Evolutionary conservation across 2,113 vertebrate genomes (phyloP).

Genomic region (Leptobrachium leishanense): DNA sequence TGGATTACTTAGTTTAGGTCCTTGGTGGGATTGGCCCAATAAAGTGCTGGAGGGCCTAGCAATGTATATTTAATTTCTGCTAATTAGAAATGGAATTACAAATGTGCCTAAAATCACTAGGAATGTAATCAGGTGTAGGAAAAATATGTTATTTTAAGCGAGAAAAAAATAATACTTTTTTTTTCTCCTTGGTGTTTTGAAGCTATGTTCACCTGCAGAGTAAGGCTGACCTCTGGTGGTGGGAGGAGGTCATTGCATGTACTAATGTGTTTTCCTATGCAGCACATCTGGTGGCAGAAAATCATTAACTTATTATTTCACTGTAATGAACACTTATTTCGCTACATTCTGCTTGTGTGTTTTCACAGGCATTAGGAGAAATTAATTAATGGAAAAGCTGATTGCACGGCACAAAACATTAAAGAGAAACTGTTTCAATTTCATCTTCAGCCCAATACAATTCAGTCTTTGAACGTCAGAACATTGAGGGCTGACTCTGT

Average conservation of each 20-base stretch:
- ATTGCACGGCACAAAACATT: constrained; percentile 9
- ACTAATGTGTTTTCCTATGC: not conserved
- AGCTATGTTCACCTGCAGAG: constrained; percentile 61
- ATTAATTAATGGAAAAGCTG: constrained; percentile 40
- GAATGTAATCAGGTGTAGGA: constrained; percentile 57
- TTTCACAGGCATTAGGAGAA: constrained; percentile 42
- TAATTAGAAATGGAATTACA: constrained; percentile 25
- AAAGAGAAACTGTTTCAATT: constrained; percentile 3
- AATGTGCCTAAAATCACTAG: constrained; percentile 15
- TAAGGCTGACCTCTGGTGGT: constrained; percentile 90
- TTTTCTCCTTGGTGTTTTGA: no score
- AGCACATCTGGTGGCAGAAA: constrained; percentile 34
- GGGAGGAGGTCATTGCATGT: constrained; percentile 42
- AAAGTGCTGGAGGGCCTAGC: constrained; percentile 1
- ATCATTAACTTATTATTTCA: constrained; percentile 44
- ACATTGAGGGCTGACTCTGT: no score
- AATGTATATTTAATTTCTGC: constrained; percentile 20
- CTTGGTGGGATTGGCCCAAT: not conserved
- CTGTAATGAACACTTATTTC: constrained; percentile 38
- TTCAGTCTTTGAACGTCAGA: not conserved
- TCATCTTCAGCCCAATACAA: not conserved
- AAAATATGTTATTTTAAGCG: constrained; percentile 53
- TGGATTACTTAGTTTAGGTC: not conserved
- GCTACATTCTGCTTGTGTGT: constrained; percentile 32
- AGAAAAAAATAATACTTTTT: constrained; percentile 52